phyloP scores from a whole-genome alignment of 2,888 invertebrate species.

The Hirtodrosophila confusa region DNA sequence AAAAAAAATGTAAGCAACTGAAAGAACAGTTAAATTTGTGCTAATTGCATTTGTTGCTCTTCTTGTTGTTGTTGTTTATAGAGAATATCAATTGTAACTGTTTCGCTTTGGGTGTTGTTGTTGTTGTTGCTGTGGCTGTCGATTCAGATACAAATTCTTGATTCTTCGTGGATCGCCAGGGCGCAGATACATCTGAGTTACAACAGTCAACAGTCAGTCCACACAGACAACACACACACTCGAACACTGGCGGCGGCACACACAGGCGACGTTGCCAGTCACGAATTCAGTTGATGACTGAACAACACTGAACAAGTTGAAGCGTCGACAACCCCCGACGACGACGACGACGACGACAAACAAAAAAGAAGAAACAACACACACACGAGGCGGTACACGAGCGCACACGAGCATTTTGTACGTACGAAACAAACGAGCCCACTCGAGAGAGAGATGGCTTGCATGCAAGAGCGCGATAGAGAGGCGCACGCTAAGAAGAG shows the following conservation, averaged over 20 bases:
- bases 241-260: conserved; percentile 68
- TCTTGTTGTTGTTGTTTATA: conserved; percentile 21
- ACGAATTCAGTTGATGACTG: conserved; percentile 85
- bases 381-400: conserved; percentile 31
- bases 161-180: too few species aligned
- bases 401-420: conserved; percentile 34
- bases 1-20: conserved; percentile 45
- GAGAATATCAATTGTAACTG: conserved; percentile 20
- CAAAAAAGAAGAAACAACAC: conserved; percentile 23
- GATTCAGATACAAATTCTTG: conserved; percentile 22
- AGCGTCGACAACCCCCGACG: conserved; percentile 82
- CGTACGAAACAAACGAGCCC: conserved; percentile 2
- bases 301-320: conserved; percentile 83
- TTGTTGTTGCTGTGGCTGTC: conserved; percentile 16
- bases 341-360: too few species aligned
- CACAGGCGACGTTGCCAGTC: conserved; percentile 84
- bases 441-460: conserved; percentile 8
- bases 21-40: conserved; percentile 42
- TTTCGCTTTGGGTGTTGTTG: conserved; percentile 37
- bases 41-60: conserved; percentile 39
- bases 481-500: conserved; percentile 18
- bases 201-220: conserved; percentile 49
- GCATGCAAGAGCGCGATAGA: conserved; percentile 18
- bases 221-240: conserved; percentile 39
- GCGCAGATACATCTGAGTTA: conserved; percentile 12